These are phyloP conservation scores for Aporophyla nigra DNA, from an alignment of 2,888 invertebrate species.

Conservation along the genomic window DNA sequence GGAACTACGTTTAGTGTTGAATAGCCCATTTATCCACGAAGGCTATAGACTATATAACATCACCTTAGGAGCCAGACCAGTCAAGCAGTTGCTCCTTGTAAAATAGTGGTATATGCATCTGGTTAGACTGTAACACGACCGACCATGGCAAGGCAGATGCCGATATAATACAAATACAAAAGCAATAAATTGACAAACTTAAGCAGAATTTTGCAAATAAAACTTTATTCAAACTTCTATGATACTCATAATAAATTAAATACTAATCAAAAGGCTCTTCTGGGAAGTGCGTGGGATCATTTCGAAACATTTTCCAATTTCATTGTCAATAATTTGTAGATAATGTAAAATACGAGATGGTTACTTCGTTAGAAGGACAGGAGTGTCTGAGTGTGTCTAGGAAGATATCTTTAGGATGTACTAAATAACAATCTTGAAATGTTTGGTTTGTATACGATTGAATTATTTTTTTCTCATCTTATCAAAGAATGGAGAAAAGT, in stretches of 20 bases:
- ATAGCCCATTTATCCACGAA: too few relatives aligned
- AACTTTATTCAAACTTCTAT: background rate
- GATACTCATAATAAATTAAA: background rate
- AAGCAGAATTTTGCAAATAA: background rate
- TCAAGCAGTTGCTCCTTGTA: background rate
- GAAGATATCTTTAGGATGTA: background rate
- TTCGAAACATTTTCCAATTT: background rate
- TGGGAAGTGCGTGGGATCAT: background rate
- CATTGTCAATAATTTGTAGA: background rate
- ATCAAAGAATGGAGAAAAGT: too few relatives aligned
- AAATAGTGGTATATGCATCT: background rate
- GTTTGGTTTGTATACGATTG: background rate
- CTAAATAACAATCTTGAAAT: background rate
- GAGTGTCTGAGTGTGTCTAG: constrained; percentile 2
- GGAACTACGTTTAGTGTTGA: too few relatives aligned
- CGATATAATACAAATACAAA: background rate
- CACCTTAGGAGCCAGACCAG: background rate
- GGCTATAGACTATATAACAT: too few relatives aligned
- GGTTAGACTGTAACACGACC: background rate
- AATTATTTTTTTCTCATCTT: too few relatives aligned
- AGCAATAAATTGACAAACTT: background rate
- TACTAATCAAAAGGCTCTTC: background rate
- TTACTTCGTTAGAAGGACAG: background rate
- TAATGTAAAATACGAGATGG: constrained; percentile 16
- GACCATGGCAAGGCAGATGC: background rate